Evolutionary conservation across 2,113 vertebrate species (phyloP), one percentile per base, ranked within the genome.

Genomic region (Chunga burmeisteri): DNA sequence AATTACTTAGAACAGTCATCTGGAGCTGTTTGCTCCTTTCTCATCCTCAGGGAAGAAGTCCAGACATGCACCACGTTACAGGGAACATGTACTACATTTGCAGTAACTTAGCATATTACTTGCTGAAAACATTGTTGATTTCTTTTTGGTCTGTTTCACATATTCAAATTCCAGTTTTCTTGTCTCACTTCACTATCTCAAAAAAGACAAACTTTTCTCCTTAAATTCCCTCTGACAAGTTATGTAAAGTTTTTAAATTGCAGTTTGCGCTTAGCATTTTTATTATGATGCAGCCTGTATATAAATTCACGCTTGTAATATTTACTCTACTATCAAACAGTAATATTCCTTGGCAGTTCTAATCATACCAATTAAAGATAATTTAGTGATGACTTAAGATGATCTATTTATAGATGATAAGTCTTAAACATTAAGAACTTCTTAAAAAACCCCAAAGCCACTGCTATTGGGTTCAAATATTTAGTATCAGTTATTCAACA

Each of bases 331-430:
- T 77, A 83, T 25, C 42, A 56, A 88, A 86, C 22, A 82, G 40
- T 34, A 83, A 53, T 50, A 62, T 62, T 81, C 46, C 82, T 86
- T 88, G 82, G 68, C 59, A 92, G 70, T 58, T 96, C 63, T 80
- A 74, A 93, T 93, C 62, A 88, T 44, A 66, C 26, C 72, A 73
- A 67, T 92, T 94, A 77, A 87, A 89, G 42, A 32, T 62, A 88
- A 96, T 92, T 83, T 81, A 93, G 61, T 38, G 50, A 88, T 70
- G 71, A 86, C 50, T 88, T 86, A 68, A 83, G 71, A 61, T 42
- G 16, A 70, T 93, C 81, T 93, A 87, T 90, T 93, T 94, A 81
- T 62, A 94, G 85, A 80, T 53, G 16, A 83, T 61, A 86, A 80
- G 55, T 62, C 68, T 49, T 85, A 85, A 81, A 55, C 27, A 75